A percentile compares a stretch with the other conserved stretches of the same genome.
Evolutionary conservation across 2,797 vertebrate species (phyloP).

Genomic region (Muscicapa comitata): DNA sequence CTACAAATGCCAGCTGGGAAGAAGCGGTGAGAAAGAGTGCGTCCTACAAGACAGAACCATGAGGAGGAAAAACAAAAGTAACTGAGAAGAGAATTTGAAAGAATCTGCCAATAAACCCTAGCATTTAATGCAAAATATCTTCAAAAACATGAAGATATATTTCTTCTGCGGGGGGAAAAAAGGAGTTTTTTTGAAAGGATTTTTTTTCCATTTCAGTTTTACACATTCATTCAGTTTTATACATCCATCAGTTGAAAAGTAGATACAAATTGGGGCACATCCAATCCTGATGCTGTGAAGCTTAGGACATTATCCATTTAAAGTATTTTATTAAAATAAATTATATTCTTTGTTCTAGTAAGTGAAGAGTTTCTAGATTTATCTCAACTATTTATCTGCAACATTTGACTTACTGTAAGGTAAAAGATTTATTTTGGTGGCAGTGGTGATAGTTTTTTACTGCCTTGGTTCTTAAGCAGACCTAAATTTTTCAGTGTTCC

Average conservation of each 20-base stretch:
- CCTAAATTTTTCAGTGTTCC: neutral
- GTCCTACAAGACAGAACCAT: neutral
- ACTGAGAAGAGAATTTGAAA: neutral
- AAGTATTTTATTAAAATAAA: neutral
- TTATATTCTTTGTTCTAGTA: neutral
- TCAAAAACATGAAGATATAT: neutral
- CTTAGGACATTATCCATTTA: neutral
- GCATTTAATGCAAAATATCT: neutral
- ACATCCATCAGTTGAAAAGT: neutral
- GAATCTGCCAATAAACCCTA: neutral
- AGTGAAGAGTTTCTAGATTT: neutral
- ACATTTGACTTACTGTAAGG: neutral
- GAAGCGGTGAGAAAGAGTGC: neutral
- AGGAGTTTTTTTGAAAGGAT: rapidly evolving
- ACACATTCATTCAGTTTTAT: neutral
- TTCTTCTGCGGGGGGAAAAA: rapidly evolving
- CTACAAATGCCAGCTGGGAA: neutral
- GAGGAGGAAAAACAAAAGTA: neutral
- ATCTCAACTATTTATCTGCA: neutral
- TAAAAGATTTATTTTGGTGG: neutral
- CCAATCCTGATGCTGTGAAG: neutral
- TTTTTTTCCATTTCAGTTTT: neutral
- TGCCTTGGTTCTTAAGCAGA: neutral
- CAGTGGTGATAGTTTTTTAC: neutral
- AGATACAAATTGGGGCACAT: neutral